phyloP scores from a whole-genome alignment of 2,113 vertebrate species.

The Patagioenas fasciata region DNA sequence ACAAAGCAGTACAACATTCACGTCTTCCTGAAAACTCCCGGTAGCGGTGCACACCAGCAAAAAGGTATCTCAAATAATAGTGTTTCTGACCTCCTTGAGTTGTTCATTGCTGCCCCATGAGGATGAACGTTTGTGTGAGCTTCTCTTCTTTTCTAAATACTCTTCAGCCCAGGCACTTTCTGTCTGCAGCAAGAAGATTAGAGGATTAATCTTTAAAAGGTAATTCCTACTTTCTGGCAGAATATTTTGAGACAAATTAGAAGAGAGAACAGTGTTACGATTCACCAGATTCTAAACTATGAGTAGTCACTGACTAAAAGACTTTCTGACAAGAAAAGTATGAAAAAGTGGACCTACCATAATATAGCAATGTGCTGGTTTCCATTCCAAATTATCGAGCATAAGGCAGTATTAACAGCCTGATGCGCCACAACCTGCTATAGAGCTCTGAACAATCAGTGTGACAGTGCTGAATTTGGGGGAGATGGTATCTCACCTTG shows the following conservation, averaged over 20 bases:
- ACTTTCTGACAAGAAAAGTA: background rate
- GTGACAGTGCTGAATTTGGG: background rate
- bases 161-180: slow-evolving; percentile 98
- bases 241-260: background rate
- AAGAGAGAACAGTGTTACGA: background rate
- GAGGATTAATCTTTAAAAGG: background rate
- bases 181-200: slow-evolving; percentile 77
- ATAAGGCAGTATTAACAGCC: background rate
- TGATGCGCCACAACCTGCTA: background rate
- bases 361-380: background rate
- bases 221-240: background rate
- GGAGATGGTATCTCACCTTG: background rate
- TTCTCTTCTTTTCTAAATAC: slow-evolving; percentile 89
- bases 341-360: background rate
- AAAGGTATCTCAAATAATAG: background rate
- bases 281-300: background rate
- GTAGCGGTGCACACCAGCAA: background rate
- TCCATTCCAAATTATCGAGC: background rate
- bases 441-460: background rate
- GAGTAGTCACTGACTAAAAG: background rate
- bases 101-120: slow-evolving; percentile 98
- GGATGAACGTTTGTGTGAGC: slow-evolving; percentile 93
- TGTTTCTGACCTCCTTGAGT: slow-evolving; percentile 91
- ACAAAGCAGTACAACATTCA: background rate
- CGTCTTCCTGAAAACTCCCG: background rate